These are phyloP conservation scores for Nemurella pictetii DNA, from an alignment of 2,888 invertebrate species.

Conservation along the genomic window DNA sequence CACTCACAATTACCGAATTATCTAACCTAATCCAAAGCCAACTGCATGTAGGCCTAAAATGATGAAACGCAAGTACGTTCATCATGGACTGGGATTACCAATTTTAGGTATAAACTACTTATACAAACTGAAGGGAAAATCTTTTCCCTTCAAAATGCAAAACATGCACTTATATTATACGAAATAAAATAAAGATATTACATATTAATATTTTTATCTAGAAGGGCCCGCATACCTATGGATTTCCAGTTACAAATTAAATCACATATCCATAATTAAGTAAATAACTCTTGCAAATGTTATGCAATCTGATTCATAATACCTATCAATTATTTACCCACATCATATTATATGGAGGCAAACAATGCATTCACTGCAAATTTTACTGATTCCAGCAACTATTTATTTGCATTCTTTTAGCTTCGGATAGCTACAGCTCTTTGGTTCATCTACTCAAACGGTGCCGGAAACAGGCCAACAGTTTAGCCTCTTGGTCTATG, in stretches of 20 bases:
- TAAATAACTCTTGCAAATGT: neutral
- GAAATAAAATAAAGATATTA: no score
- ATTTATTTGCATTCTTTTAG: neutral
- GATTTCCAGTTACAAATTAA: neutral
- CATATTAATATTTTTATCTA: neutral
- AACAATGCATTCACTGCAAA: neutral
- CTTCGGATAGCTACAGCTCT: neutral
- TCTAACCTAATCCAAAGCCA: neutral
- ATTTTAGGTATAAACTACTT: no score
- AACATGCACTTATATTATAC: no score
- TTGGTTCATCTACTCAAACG: neutral
- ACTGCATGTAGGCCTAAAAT: neutral
- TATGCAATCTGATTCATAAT: neutral
- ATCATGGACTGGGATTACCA: neutral
- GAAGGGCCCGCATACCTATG: no score
- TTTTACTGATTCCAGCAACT: no score
- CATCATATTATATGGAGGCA: neutral
- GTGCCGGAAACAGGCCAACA: no score
- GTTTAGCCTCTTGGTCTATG: no score
- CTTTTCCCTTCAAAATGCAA: no score
- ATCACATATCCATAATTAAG: neutral
- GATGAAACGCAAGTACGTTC: neutral
- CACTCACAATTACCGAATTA: neutral
- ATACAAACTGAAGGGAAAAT: no score
- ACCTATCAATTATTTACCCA: neutral